Evolutionary conservation across 2,797 vertebrate genomes (phyloP).

Genomic region (Distichodus sexfasciatus): DNA sequence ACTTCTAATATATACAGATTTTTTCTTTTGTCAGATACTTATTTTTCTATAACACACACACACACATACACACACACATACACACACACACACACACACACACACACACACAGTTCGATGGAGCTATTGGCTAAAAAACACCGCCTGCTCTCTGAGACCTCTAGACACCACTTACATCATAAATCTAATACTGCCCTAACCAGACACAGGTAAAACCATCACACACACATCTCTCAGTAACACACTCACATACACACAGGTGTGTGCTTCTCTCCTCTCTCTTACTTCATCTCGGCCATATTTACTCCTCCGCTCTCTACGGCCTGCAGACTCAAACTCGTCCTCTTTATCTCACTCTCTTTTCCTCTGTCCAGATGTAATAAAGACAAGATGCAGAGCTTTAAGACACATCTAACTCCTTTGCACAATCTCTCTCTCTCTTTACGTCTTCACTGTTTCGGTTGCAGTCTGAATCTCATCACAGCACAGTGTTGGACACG

Average conservation of each 20-base stretch:
- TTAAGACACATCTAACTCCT: constrained; percentile 12
- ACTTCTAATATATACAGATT: too few relatives aligned
- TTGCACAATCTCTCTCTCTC: neutral
- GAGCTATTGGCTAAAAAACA: neutral
- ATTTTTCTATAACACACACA: constrained; percentile 12
- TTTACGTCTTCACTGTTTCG: neutral
- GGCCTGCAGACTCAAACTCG: constrained; percentile 12
- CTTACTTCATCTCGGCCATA: neutral
- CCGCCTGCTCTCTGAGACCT: neutral
- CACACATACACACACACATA: neutral
- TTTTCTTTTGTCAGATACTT: too few relatives aligned
- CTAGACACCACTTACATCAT: constrained; percentile 41
- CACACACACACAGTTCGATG: neutral
- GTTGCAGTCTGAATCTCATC: neutral
- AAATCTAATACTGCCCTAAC: constrained; percentile 44
- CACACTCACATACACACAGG: neutral
- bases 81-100: neutral
- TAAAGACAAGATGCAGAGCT: constrained; percentile 40
- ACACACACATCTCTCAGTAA: too few relatives aligned
- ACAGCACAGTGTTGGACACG: neutral
- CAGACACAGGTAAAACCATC: constrained; percentile 33
- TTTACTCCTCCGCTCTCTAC: constrained; percentile 20
- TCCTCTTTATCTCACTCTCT: constrained; percentile 26
- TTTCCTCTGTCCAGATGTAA: constrained; percentile 46
- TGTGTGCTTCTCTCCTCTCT: neutral